Evolutionary conservation across 2,113 vertebrate species (phyloP), one percentile per base, ranked within the genome.

Genomic region (Acinonyx jubatus): DNA sequence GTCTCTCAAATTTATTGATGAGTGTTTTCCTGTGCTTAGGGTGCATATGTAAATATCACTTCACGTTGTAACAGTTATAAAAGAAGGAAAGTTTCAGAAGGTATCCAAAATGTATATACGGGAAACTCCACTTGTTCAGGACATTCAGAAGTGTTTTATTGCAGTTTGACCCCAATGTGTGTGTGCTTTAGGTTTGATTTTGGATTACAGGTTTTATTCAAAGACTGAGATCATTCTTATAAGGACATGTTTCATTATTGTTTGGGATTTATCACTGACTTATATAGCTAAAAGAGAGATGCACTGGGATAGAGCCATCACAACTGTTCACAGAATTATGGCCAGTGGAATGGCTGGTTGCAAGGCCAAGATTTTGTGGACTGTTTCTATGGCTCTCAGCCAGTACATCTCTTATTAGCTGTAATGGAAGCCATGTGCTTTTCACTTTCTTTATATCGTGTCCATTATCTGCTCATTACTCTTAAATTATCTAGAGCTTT

Each of bases 311-410:
- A 80, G 76, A 84, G 93, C 93, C 91, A 95, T 94, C 88, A 95
- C 66, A 96, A 91, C 48, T 92, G 73, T 96, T 97, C 78, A 86
- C 19, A 86, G 89, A 96, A 95, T 97, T 96, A 48, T 97, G 91
- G 82, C 96, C 95, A 96, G 79, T 5, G 31, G 55, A 94, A 94
- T 4, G 9, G 12, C 48, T 80, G 15, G 68, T 96, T 1, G 0
- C 63, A 84, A 94, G 89, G 80, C 78, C 89, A 96, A 71, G 31
- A 63, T 93, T 96, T 93, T 86, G 73, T 89, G 86, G 71, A 91
- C 57, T 95, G 27, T 93, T 91, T 89, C 21, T 86, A 31, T 83
- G 68, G 25, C 25, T 93, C 8, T 45, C 9, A 78, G 23, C 78
- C 63, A 82, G 23, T 89, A 48, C 19, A 94, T 85, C 61, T 94